Evolutionary conservation across 2,797 vertebrate genomes (phyloP).

Genomic region (Dryobates pubescens): DNA sequence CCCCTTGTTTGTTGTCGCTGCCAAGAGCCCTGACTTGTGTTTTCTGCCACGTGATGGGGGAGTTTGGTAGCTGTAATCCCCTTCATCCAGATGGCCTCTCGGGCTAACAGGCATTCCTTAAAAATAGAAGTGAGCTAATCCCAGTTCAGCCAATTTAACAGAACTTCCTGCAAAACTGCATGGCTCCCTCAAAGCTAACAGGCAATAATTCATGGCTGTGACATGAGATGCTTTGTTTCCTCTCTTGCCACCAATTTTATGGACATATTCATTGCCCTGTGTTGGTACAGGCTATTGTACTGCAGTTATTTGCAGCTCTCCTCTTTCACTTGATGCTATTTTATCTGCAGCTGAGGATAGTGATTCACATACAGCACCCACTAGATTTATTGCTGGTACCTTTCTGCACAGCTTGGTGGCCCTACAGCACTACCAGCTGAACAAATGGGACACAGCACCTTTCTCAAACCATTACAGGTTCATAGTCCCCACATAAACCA

Average conservation of each 20-base stretch:
- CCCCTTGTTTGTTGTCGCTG: not conserved
- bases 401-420: not conserved
- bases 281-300: not conserved
- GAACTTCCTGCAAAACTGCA: not conserved
- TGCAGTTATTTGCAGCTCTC: not conserved
- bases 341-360: not conserved
- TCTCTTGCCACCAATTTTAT: not conserved
- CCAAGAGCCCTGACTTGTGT: not conserved
- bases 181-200: not conserved
- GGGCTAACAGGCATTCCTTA: not conserved
- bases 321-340: not conserved
- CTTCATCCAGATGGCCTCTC: not conserved
- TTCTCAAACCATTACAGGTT: not conserved
- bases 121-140: not conserved
- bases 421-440: not conserved
- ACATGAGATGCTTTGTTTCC: not conserved
- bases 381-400: not conserved
- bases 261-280: not conserved
- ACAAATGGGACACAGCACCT: rapidly evolving
- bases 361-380: rapidly evolving
- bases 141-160: not conserved
- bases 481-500: not conserved
- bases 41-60: not conserved
- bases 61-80: not conserved
- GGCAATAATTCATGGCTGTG: not conserved